Conservation (phyloP, 2,888 invertebrate genomes). For the Lycocerus yunnanus region DNA sequence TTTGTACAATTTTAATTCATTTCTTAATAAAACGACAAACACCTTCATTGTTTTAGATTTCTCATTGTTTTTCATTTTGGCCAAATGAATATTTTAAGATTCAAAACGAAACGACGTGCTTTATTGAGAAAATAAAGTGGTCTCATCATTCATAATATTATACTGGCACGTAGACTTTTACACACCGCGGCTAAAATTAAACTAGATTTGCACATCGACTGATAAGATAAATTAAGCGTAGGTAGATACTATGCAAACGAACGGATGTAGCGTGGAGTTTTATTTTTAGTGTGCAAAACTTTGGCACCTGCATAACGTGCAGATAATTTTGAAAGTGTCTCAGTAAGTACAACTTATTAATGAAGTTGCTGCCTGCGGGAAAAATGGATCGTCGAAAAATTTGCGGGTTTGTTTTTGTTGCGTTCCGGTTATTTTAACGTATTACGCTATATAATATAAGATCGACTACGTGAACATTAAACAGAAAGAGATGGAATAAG, state of each 20-base stretch:
- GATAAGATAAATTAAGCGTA: constrained; percentile 13
- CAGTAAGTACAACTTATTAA: neutral
- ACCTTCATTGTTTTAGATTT: neutral
- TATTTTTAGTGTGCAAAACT: neutral
- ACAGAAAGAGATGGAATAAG: constrained; percentile 5
- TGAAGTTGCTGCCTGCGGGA: constrained; percentile 2
- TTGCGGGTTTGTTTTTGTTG: neutral
- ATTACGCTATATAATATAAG: neutral
- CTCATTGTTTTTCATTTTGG: neutral
- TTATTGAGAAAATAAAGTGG: neutral
- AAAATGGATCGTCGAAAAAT: neutral
- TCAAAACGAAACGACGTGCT: too few relatives aligned
- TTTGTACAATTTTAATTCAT: constrained; percentile 22
- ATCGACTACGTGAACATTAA: neutral
- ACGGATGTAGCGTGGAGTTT: neutral
- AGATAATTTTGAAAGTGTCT: neutral
- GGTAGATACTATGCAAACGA: neutral
- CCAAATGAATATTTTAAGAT: neutral
- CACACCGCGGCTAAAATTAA: constrained; percentile 11
- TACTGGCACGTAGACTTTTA: neutral
- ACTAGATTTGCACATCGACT: constrained; percentile 12
- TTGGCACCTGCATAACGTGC: neutral
- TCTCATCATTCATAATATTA: neutral
- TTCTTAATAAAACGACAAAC: constrained; percentile 5
- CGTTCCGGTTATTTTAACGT: neutral